phyloP scores from a whole-genome alignment of 2,797 vertebrate species.

The Xyrichtys novacula region DNA sequence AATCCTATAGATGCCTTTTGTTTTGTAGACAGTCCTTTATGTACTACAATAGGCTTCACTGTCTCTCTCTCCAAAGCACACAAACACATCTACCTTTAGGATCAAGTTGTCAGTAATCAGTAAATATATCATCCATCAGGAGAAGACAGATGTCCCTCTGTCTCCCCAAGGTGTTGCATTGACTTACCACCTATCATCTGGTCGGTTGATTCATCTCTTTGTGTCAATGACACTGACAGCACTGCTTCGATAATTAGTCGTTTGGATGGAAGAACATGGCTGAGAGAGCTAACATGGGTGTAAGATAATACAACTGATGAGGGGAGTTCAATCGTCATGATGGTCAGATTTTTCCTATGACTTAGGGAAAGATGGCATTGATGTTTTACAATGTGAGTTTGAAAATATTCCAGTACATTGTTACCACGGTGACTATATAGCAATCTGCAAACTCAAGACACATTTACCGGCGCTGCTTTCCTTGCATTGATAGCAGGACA shows the following conservation, averaged over 20 bases:
- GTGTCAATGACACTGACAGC: slow-evolving; percentile 39
- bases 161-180: slow-evolving; percentile 44
- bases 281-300: slow-evolving; percentile 5
- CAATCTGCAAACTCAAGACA: no score
- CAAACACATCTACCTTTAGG: slow-evolving; percentile 30
- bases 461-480: no score
- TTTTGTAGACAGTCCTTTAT: slow-evolving; percentile 16
- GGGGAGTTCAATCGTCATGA: slow-evolving; percentile 22
- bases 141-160: slow-evolving; percentile 49
- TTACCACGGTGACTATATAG: no score
- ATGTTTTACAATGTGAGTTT: no score
- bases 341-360: no score
- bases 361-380: no score
- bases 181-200: slow-evolving; percentile 64
- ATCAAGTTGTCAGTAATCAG: slow-evolving; percentile 53
- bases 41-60: slow-evolving; percentile 5
- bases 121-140: slow-evolving; percentile 60
- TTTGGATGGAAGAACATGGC: slow-evolving; percentile 32
- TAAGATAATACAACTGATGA: slow-evolving; percentile 32
- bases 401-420: no score
- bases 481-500: no score
- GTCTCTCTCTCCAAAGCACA: slow-evolving; percentile 22
- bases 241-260: slow-evolving; percentile 47
- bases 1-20: background rate
- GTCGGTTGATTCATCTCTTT: slow-evolving; percentile 63